These are phyloP conservation scores for Tuberolachnus salignus DNA, from an alignment of 2,888 invertebrate species.

Conservation along the genomic window DNA sequence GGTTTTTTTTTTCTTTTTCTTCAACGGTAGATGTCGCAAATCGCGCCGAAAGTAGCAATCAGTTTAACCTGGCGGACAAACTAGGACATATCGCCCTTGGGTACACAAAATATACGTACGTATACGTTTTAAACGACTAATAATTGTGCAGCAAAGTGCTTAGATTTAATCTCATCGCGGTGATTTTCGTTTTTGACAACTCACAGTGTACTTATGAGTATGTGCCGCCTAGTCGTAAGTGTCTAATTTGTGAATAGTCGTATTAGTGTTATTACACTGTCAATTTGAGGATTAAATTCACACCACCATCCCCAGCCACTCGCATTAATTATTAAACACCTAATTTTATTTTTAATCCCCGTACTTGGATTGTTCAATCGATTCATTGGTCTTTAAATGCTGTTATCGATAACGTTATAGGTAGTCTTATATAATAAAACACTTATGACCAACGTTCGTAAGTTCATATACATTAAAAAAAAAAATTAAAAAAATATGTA, in stretches of 20 bases:
- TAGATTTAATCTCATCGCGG: constrained; percentile 4
- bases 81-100: constrained; percentile 52
- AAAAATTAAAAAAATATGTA: too few relatives aligned
- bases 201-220: neutral
- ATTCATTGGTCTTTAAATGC: neutral
- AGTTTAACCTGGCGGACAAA: neutral
- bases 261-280: neutral
- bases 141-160: constrained; percentile 7
- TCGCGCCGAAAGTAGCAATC: constrained; percentile 11
- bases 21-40: constrained; percentile 34
- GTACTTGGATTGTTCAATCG: neutral
- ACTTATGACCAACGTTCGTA: too few relatives aligned
- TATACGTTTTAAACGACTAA: neutral
- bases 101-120: neutral
- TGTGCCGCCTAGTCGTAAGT: too few relatives aligned
- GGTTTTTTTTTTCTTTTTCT: too few relatives aligned
- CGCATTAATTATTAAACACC: neutral
- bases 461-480: too few relatives aligned
- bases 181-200: constrained; percentile 21
- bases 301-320: too few relatives aligned
- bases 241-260: too few relatives aligned
- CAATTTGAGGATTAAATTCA: neutral
- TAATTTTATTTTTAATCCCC: neutral
- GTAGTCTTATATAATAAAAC: too few relatives aligned
- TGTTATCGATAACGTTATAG: too few relatives aligned